Conservation (phyloP, 1,140 invertebrate genomes). For the Rhopalosiphum maidis region DNA sequence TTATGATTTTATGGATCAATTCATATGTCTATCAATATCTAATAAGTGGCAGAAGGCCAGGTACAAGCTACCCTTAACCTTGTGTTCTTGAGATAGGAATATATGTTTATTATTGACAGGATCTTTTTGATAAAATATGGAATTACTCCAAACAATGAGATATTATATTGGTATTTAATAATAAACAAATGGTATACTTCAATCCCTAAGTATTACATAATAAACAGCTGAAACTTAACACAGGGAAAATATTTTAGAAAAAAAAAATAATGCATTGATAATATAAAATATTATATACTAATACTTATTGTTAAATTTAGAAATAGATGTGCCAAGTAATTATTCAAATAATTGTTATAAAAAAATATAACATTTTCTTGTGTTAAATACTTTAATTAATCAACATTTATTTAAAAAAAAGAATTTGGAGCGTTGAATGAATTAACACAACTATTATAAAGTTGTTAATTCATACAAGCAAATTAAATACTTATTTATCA, state of each 20-base stretch:
- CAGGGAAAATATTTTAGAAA: neutral
- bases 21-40: constrained; percentile 54
- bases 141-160: constrained; percentile 50
- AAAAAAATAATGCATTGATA: neutral
- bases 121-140: constrained; percentile 33
- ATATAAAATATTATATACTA: neutral
- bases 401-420: neutral
- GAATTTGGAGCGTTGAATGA: too few relatives aligned
- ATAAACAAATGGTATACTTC: neutral
- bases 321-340: neutral
- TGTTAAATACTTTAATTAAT: neutral
- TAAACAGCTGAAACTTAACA: constrained; percentile 26
- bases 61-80: constrained; percentile 20
- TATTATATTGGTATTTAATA: constrained; percentile 46
- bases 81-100: neutral
- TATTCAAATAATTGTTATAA: neutral
- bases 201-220: neutral
- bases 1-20: constrained; percentile 57
- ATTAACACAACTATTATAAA: too few relatives aligned
- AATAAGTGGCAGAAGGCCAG: constrained; percentile 54
- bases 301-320: neutral
- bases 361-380: neutral
- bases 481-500: neutral
- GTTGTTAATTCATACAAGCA: neutral
- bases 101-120: constrained; percentile 40